Base-by-base conservation (phyloP, 2,888 invertebrate genomes). In the Meganola albula region DNA sequence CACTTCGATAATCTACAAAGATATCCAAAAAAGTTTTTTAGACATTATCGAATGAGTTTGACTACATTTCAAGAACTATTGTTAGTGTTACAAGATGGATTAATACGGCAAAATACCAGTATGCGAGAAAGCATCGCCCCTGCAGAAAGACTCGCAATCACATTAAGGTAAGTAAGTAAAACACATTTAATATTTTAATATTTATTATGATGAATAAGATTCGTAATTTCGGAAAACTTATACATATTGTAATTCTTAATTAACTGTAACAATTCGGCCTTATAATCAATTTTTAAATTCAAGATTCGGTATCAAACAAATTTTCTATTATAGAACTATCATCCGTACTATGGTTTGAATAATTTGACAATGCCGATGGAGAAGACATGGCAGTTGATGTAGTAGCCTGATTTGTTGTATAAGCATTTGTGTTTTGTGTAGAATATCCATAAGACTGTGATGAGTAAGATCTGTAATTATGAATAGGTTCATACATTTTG, bases 1-100 rank as follows among this genome's bases (percentile, higher is more conserved):
- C 9, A 40, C 32, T 40, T 35, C 31, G 13, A 32, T 40, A 32
- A 26, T 31, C 36, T 42, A 28, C 37, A 31, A 40, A 12, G 33
- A 37, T 24, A 24, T 11, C 16, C 30, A 37, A 27, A 13, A 13
- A 24, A 16, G 8, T 36, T 30, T 35, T 33, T 28, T 25, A 27
- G n/a, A n/a, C n/a, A 32, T 28, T 32, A 27, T 5, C n/a, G n/a
- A n/a, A n/a, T 33, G 29, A 33, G 34, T 35, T 32, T 37, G 28
- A 18, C 37, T 33, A 29, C 29, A 37, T 40, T 40, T 24, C 22
- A 24, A 14, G 33, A 40, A 40, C 14, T 36, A 31, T 31, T 27
- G 10, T 27, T 36, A 33, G 30, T 30, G 33, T 7, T 33, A 34
- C 24, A 38, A 38, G 34, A 1, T 30, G 25, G 3, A 40, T 30